These are phyloP conservation scores for Ridgeia piscesae DNA, from an alignment of 1,140 invertebrate genomes.

Conservation along the genomic window DNA sequence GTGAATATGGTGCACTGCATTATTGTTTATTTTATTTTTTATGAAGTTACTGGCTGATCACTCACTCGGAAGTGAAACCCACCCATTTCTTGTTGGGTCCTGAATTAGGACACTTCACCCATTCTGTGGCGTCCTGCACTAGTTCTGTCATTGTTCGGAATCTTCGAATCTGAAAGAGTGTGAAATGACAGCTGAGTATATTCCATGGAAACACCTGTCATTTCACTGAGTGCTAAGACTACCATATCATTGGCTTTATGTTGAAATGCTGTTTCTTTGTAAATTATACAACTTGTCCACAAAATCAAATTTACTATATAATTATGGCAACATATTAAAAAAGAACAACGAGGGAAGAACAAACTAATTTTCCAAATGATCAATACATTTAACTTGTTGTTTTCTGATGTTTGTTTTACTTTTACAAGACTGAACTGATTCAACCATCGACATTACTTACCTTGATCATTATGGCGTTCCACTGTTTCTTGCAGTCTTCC, in stretches of 20 bases:
- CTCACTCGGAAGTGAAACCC: neutral
- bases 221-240: neutral
- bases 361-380: too few relatives aligned
- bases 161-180: constrained; percentile 48
- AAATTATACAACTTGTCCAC: neutral
- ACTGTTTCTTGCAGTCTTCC: constrained; percentile 58
- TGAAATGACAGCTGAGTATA: constrained; percentile 21
- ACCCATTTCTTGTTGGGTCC: constrained; percentile 45
- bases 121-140: constrained; percentile 58
- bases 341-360: too few relatives aligned
- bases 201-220: neutral
- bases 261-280: neutral
- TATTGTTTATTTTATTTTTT: too few relatives aligned
- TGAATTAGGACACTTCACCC: constrained; percentile 57
- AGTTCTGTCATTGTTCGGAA: constrained; percentile 60
- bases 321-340: neutral
- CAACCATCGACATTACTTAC: constrained; percentile 24
- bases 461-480: constrained; percentile 47
- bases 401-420: neutral
- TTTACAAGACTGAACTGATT: neutral
- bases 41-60: neutral
- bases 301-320: neutral
- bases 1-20: too few relatives aligned
- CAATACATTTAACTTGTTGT: neutral
- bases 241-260: neutral